Conservation (phyloP, 1,140 invertebrate genomes). For the Ylistrum balloti region DNA sequence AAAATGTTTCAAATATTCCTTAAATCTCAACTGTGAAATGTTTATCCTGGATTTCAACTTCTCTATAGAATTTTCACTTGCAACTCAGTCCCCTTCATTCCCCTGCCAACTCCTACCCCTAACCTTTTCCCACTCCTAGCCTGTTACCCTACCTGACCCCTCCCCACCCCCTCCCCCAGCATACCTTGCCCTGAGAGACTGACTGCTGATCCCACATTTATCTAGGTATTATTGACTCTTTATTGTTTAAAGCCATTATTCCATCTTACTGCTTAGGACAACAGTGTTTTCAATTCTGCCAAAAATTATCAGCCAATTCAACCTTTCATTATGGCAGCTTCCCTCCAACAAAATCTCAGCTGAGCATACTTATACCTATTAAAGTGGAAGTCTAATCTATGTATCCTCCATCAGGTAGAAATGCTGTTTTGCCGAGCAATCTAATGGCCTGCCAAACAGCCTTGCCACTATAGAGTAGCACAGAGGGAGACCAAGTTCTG, state of each 20-base stretch:
- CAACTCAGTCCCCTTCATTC: no score
- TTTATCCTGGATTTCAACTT: no score
- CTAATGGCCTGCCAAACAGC: constrained; percentile 21
- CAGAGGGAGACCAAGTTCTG: constrained; percentile 8
- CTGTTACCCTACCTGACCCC: no score
- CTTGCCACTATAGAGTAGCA: background rate
- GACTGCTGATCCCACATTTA: background rate
- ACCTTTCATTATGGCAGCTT: background rate
- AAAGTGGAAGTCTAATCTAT: constrained; percentile 14
- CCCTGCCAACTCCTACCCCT: no score
- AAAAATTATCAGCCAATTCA: background rate
- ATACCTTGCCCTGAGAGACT: background rate
- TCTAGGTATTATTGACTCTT: background rate
- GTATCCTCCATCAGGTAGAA: constrained; percentile 17
- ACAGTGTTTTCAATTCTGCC: background rate
- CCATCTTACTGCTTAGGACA: background rate
- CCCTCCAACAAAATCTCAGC: background rate
- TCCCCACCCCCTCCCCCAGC: background rate
- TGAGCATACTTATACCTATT: constrained; percentile 6
- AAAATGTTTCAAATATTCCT: no score
- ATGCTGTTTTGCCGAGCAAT: background rate
- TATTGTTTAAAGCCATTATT: background rate
- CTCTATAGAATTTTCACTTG: no score
- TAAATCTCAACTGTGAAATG: no score
- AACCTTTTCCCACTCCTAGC: no score